Conservation (phyloP, 2,797 vertebrate species). For the Acanthurus leucopareius region DNA sequence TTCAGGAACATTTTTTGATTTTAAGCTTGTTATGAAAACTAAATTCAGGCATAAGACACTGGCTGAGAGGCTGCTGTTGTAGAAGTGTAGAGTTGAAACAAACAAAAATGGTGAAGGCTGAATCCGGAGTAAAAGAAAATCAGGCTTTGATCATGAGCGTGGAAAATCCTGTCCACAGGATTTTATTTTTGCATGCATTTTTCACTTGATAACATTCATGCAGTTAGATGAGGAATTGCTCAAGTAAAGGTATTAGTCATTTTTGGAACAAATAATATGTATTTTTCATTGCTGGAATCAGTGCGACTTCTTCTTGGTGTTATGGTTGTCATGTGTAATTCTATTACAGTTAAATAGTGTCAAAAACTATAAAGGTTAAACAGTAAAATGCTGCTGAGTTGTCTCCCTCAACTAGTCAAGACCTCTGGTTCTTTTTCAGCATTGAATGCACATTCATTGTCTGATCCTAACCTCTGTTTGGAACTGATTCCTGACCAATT, state of each 20-base stretch:
- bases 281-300: slow-evolving; percentile 73
- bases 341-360: slow-evolving; percentile 72
- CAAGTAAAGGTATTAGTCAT: slow-evolving; percentile 88
- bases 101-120: slow-evolving; percentile 88
- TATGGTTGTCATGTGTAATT: slow-evolving; percentile 79
- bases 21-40: slow-evolving; percentile 74
- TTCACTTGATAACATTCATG: slow-evolving; percentile 91
- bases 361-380: slow-evolving; percentile 78
- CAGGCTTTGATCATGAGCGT: slow-evolving; percentile 92
- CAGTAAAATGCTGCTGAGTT: slow-evolving; percentile 58
- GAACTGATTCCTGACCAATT: slow-evolving; percentile 42
- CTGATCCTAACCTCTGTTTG: slow-evolving; percentile 53
- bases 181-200: slow-evolving; percentile 92
- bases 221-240: slow-evolving; percentile 90
- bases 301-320: slow-evolving; percentile 63
- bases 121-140: slow-evolving; percentile 89
- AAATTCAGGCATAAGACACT: slow-evolving; percentile 64
- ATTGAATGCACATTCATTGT: slow-evolving; percentile 39
- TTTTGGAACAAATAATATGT: slow-evolving; percentile 87
- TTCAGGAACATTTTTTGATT: slow-evolving; percentile 60
- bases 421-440: slow-evolving; percentile 55
- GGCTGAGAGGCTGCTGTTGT: slow-evolving; percentile 70
- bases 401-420: slow-evolving; percentile 67
- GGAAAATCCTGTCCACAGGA: slow-evolving; percentile 92
- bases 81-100: slow-evolving; percentile 84